Conservation (phyloP, 2,888 invertebrate genomes). For the Oligia fasciuncula region DNA sequence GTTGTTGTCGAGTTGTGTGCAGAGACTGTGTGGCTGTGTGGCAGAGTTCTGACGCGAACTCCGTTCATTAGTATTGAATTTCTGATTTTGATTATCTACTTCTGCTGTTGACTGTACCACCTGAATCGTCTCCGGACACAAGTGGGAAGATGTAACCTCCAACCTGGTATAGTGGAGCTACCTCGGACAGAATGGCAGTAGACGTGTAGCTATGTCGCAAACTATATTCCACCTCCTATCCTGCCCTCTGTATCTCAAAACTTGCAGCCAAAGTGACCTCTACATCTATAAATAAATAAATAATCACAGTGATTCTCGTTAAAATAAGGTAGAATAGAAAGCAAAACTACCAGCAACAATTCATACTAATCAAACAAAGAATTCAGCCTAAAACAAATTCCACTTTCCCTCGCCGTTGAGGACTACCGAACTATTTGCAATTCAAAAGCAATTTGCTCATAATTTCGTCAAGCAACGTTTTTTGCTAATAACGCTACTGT, state of each 20-base stretch:
- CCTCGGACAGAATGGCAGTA: neutral
- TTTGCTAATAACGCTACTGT: conserved; percentile 46
- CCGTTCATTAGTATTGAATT: no score
- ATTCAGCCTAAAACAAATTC: conserved; percentile 6
- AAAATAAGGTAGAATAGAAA: neutral
- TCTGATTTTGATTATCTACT: no score
- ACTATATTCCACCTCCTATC: no score
- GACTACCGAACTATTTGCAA: conserved; percentile 34
- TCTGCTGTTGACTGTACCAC: neutral
- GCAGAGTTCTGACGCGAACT: no score
- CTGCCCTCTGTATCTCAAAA: no score
- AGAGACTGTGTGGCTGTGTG: no score
- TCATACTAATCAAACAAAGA: conserved; percentile 5
- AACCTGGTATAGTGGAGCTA: neutral
- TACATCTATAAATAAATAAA: no score
- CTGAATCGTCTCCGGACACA: neutral
- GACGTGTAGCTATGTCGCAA: neutral
- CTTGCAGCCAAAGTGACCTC: no score
- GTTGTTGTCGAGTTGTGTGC: no score
- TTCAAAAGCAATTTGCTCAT: conserved; percentile 50
- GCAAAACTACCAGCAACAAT: neutral
- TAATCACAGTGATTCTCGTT: no score
- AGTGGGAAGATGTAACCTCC: neutral
- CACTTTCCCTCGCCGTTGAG: conserved; percentile 1
- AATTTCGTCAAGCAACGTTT: conserved; percentile 40